These are phyloP conservation scores for Ploceus nigricollis DNA, from an alignment of 2,113 vertebrate genomes.

Conservation along the genomic window DNA sequence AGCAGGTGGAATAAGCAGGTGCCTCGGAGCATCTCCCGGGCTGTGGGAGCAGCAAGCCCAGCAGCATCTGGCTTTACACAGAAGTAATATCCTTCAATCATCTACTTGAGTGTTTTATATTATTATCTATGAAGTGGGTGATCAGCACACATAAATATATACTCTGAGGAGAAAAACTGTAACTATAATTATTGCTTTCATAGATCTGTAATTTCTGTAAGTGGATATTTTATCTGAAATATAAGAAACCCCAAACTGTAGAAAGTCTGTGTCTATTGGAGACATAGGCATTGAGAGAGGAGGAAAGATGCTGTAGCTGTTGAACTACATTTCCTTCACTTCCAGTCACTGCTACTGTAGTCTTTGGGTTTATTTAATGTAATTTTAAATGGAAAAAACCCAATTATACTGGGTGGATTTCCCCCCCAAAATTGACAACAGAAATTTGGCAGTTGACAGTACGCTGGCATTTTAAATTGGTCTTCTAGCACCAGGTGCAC, in stretches of 20 bases:
- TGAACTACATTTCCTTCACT: not conserved
- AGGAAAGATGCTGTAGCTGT: not conserved
- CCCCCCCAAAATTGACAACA: not conserved
- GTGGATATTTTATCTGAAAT: slow-evolving; percentile 1
- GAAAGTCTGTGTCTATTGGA: not conserved
- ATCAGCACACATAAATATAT: not conserved
- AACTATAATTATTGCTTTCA: slow-evolving; percentile 1
- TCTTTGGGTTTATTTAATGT: not conserved
- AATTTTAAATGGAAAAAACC: not conserved
- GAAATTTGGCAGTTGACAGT: not conserved
- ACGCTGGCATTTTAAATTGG: not conserved
- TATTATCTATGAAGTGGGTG: not conserved
- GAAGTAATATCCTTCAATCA: not conserved
- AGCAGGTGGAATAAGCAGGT: rapidly evolving
- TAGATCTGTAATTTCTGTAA: not conserved
- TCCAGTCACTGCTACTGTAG: not conserved
- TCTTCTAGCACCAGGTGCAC: not conserved
- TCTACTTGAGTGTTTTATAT: not conserved
- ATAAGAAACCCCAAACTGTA: not conserved
- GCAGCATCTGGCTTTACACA: not conserved
- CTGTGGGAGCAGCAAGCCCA: not conserved
- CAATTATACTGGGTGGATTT: not conserved
- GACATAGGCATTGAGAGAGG: not conserved
- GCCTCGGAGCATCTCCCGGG: not conserved
- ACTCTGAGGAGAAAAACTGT: not conserved